Base-by-base conservation (phyloP, 2,113 vertebrate genomes). In the Hypocryptadius cinnamomeus region DNA sequence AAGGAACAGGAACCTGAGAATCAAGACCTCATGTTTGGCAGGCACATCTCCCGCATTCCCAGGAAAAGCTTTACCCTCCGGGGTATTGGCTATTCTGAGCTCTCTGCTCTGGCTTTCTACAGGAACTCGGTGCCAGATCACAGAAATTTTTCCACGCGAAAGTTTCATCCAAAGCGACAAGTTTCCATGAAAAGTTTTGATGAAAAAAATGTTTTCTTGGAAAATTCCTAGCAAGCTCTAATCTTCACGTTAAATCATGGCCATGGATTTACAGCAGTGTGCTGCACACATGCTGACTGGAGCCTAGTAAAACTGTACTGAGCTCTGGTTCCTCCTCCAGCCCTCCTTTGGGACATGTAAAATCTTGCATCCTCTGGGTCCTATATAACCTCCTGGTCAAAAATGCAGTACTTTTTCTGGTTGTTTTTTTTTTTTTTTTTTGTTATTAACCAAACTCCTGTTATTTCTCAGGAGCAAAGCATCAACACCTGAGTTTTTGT, bases 11-110 rank as follows among this genome's bases (percentile, higher is more conserved):
- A 93, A 96, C 95, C 90, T 95, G 86, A 90, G 83, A 94, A 96
- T 96, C 90, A 89, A 94, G 95, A 95, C 89, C 96, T 96, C 94
- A 86, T 93, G 86, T 96, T 94, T 96, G 92, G 96, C 92, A 94
- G 80, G 48, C 53, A 60, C 27, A 73, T 78, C 79, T 91, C 85
- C 88, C 73, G 57, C 79, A 92, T 94, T 95, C 96, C 93, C 96
- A 93, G 92, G 95, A 93, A 96, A 92, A 92, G 69, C 72, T 94
- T 71, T 93, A 80, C 83, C 77, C 94, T 89, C 92, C 5, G 0
- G 92, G 79, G 69, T 76, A 93, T 37, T 89, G 80, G 89, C 92
- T 96, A 94, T 95, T 96, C 91, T 81, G 48, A 90, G 91, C 76
- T 69, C 61, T 94, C 86, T 84, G 56, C 57, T 86, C 79, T 81